Conservation (phyloP, 2,797 vertebrate species). For the Sphenopsis melanotis region DNA sequence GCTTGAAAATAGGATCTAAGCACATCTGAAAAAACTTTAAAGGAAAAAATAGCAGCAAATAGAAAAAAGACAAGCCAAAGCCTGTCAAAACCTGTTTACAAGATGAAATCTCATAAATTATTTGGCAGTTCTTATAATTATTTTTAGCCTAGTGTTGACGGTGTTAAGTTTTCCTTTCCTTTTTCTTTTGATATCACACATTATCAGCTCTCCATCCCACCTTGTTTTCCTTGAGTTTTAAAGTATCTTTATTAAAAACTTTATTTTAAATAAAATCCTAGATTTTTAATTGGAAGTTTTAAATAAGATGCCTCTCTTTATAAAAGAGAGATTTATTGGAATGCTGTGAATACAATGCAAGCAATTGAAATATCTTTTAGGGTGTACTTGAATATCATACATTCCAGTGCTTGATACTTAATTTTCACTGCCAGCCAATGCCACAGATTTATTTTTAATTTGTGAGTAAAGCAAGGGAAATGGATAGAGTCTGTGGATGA, state of each 20-base stretch:
- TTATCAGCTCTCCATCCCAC: not conserved
- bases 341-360: rapidly evolving
- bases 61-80: not conserved
- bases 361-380: not conserved
- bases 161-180: not conserved
- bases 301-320: not conserved
- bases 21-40: not conserved
- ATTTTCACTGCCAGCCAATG: not conserved
- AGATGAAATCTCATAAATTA: not conserved
- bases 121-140: not conserved
- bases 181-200: not conserved
- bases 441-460: not conserved
- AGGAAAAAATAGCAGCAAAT: not conserved
- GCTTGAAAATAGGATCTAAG: not conserved
- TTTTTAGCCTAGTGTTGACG: not conserved
- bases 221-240: not conserved
- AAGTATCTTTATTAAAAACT: not conserved
- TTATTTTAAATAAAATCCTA: not conserved
- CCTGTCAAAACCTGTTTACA: not conserved
- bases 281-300: not conserved
- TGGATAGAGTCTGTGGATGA: not conserved
- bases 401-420: not conserved
- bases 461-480: not conserved
- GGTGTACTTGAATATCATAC: rapidly evolving
- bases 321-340: not conserved